These are phyloP conservation scores for Deilephila elpenor DNA, from an alignment of 2,888 invertebrate species.

Conservation along the genomic window DNA sequence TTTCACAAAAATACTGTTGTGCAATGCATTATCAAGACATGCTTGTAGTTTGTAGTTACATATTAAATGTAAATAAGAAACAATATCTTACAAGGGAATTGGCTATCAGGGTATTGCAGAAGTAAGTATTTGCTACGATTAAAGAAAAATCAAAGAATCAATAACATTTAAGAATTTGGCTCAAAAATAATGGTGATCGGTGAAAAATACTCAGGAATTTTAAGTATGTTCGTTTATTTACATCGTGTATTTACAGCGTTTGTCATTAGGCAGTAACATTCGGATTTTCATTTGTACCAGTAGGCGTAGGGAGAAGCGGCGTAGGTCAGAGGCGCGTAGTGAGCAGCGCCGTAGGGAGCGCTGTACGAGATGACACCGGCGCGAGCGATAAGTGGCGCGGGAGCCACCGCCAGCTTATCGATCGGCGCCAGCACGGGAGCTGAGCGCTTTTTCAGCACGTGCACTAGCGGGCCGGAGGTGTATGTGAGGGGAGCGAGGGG, in stretches of 20 bases:
- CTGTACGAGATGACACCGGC: conserved; percentile 41
- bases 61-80: too few relatives aligned
- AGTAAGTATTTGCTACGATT: too few relatives aligned
- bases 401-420: conserved; percentile 37
- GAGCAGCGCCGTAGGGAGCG: conserved; percentile 39
- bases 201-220: neutral
- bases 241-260: neutral
- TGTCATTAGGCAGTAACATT: conserved; percentile 7
- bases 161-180: too few relatives aligned
- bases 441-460: conserved; percentile 33
- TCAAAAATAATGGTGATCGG: neutral
- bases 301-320: conserved; percentile 54
- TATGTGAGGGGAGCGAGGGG: conserved; percentile 33
- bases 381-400: conserved; percentile 40
- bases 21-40: too few relatives aligned
- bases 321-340: conserved; percentile 56
- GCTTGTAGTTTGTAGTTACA: too few relatives aligned
- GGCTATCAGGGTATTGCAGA: too few relatives aligned
- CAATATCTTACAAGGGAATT: too few relatives aligned
- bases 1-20: too few relatives aligned
- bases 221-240: neutral
- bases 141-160: too few relatives aligned
- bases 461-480: conserved; percentile 33
- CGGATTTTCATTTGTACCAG: conserved; percentile 41
- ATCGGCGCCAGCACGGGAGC: conserved; percentile 27